phyloP scores from a whole-genome alignment of 2,888 invertebrate species.

The Erebia epiphron region DNA sequence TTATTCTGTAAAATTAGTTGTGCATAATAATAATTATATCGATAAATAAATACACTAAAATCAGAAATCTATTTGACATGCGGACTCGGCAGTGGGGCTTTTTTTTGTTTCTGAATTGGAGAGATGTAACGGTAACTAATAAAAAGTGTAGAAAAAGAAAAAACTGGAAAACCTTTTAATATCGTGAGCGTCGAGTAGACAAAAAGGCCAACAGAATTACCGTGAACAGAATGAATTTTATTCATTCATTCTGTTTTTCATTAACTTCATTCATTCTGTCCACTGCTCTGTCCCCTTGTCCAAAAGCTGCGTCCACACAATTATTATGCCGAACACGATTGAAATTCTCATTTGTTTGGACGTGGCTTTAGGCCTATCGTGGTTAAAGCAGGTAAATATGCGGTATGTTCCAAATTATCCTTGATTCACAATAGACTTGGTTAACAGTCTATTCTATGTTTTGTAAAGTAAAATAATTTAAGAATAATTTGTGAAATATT shows the following conservation, averaged over 20 bases:
- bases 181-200: too few species aligned
- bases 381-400: background rate
- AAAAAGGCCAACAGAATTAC: background rate
- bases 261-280: background rate
- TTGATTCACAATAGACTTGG: background rate
- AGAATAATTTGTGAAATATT: constrained; percentile 46
- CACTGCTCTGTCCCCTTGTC: background rate
- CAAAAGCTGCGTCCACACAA: background rate
- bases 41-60: background rate
- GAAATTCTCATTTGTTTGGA: background rate
- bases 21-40: background rate
- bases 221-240: too few species aligned
- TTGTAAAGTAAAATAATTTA: constrained; percentile 46
- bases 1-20: background rate
- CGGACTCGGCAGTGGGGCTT: background rate
- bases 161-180: too few species aligned
- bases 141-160: too few species aligned
- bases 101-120: too few species aligned
- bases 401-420: background rate
- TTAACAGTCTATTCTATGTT: constrained; percentile 38
- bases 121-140: too few species aligned
- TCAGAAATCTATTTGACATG: background rate
- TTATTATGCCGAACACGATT: background rate
- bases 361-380: background rate
- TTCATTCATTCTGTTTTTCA: too few species aligned